Evolutionary conservation across 2,888 invertebrate genomes (phyloP), one percentile per base, ranked within the genome.

Genomic region (Oscheius sp.): DNA sequence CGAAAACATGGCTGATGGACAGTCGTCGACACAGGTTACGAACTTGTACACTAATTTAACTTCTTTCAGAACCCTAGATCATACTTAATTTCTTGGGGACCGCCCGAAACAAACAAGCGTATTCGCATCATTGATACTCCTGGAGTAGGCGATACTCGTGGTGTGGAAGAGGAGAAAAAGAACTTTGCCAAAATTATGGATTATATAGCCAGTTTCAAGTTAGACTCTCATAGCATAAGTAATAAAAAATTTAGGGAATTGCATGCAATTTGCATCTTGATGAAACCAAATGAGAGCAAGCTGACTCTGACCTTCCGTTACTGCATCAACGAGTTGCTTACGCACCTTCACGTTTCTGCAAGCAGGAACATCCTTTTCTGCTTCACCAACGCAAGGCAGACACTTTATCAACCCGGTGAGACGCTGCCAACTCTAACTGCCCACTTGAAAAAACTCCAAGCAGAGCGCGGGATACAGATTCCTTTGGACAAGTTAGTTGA

Each of bases 51-150:
- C 53, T 11, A 4, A 13, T 21, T 11, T 9, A 50, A 53, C 4
- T 21, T 21, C 7, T 55, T 32, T 55, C 21, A 57, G 70, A 10
- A 59, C 1, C 70, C 70, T 13, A 58, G 5, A 21, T 58, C 70
- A 1, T 70, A 70, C 57, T 9, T 70, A 1, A 37, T 70, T 11
- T 70, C 70, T 13, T 70, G 42, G 58, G 68, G 68, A 2, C 53
- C 53, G 2, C 21, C 33, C 13, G 55, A 55, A 5, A 11, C 1
- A 0, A 13, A 29, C 13, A 72, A 72, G 29, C n/a, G 21, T 35
- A 72, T 72, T n/a, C 74, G 80, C 0, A 57, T 86, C 35, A 83
- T 85, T 55, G 85, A 85, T 70, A 86, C 84, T 4, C 85, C 86
- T 10, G 85, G 85, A 5, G 75, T 86, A 11, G 84, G 82, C 21